These are phyloP conservation scores for Fabriciana adippe DNA, from an alignment of 2,888 invertebrate species.

Conservation along the genomic window DNA sequence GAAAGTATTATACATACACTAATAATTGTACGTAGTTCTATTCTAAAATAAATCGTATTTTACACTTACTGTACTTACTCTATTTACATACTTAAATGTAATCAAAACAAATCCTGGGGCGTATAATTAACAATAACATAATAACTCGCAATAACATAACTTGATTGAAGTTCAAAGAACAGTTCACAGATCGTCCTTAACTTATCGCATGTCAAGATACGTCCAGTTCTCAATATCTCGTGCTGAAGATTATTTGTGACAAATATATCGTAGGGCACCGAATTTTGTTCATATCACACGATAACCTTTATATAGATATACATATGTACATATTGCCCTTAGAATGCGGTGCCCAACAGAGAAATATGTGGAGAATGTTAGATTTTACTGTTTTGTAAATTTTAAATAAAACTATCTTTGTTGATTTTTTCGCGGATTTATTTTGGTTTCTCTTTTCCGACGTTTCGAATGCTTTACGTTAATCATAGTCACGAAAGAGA, in stretches of 20 bases:
- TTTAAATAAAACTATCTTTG: background rate
- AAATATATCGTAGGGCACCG: slow-evolving; percentile 4
- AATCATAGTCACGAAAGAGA: no score
- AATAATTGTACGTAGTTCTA: no score
- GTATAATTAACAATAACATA: no score
- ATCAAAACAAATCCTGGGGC: no score
- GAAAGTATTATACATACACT: no score
- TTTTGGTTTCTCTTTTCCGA: no score
- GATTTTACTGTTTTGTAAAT: background rate
- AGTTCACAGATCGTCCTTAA: slow-evolving; percentile 7
- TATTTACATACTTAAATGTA: no score
- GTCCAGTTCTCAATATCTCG: background rate
- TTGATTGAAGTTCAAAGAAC: background rate
- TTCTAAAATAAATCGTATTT: no score
- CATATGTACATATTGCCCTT: slow-evolving; percentile 11
- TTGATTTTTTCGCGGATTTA: no score
- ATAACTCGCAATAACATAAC: no score
- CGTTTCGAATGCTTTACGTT: no score
- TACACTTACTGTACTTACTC: no score
- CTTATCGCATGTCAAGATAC: slow-evolving; percentile 7
- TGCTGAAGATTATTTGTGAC: slow-evolving; percentile 1
- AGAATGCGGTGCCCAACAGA: background rate
- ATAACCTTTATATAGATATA: slow-evolving; percentile 21
- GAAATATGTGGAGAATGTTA: background rate
- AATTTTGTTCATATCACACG: slow-evolving; percentile 21